phyloP scores from a whole-genome alignment of 2,888 invertebrate species.

The Stegophylla sp. region DNA sequence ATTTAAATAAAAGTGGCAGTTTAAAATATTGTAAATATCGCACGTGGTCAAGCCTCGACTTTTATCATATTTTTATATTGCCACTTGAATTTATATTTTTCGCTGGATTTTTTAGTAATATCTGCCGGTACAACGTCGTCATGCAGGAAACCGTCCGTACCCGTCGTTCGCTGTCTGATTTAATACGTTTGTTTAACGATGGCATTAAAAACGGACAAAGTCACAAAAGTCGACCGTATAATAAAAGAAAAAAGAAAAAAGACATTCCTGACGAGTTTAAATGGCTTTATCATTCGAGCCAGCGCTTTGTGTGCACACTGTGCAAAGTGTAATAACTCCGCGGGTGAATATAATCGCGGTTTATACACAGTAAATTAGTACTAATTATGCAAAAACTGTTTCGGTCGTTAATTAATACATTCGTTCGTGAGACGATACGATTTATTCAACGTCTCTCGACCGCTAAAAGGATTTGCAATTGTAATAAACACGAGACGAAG shows the following conservation, averaged over 20 bases:
- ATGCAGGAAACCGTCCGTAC: no score
- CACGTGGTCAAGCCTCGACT: no score
- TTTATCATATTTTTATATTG: no score
- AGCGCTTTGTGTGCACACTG: no score
- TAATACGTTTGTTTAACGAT: not conserved
- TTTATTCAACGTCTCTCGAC: conserved; percentile 4
- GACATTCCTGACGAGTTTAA: not conserved
- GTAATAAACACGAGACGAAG: conserved; percentile 32
- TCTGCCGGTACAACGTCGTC: no score
- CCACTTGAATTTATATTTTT: no score
- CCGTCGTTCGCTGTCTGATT: no score
- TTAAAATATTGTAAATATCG: no score
- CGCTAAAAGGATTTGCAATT: conserved; percentile 9
- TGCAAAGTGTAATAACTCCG: not conserved
- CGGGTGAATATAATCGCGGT: not conserved
- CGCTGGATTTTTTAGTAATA: no score
- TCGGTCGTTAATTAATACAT: conserved; percentile 20
- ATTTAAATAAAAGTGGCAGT: no score
- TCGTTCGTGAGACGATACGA: conserved; percentile 10
- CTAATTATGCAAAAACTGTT: conserved; percentile 30
- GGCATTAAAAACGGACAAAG: not conserved
- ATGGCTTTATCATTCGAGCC: not conserved
- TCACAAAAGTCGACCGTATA: not conserved
- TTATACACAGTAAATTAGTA: conserved; percentile 6
- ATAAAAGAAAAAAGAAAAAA: not conserved